These are phyloP conservation scores for Limnephilus marmoratus DNA, from an alignment of 2,888 invertebrate species.

Conservation along the genomic window DNA sequence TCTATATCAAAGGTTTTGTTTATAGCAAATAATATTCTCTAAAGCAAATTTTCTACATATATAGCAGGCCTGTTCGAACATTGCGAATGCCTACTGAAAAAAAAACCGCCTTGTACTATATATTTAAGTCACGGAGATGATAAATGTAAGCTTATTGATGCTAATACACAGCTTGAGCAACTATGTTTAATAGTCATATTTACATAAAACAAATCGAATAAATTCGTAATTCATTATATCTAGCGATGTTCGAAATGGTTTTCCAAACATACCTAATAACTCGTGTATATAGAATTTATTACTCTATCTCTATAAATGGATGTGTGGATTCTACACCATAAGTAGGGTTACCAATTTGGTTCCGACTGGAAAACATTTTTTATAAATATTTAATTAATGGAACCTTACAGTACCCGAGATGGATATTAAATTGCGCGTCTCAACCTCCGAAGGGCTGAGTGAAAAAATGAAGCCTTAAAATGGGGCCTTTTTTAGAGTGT, in stretches of 20 bases:
- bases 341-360: not conserved
- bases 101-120: not conserved
- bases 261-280: not conserved
- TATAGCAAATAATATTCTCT: not conserved
- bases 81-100: not conserved
- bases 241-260: not conserved
- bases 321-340: not conserved
- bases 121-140: not conserved
- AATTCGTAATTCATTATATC: not conserved
- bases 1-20: too few relatives aligned
- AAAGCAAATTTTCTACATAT: too few relatives aligned
- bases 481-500: too few relatives aligned
- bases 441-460: too few relatives aligned
- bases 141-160: not conserved
- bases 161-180: not conserved
- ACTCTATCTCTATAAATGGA: not conserved
- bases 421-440: too few relatives aligned
- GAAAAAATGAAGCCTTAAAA: too few relatives aligned
- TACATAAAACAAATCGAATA: not conserved
- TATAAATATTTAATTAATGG: too few relatives aligned
- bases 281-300: not conserved
- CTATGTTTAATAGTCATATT: not conserved
- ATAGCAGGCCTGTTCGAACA: not conserved
- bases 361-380: not conserved
- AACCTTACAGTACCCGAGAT: too few relatives aligned